Percentiles rank a stretch among this genome's conserved stretches.
Conservation (phyloP, 2,888 invertebrate species). For the Blera fallax region DNA sequence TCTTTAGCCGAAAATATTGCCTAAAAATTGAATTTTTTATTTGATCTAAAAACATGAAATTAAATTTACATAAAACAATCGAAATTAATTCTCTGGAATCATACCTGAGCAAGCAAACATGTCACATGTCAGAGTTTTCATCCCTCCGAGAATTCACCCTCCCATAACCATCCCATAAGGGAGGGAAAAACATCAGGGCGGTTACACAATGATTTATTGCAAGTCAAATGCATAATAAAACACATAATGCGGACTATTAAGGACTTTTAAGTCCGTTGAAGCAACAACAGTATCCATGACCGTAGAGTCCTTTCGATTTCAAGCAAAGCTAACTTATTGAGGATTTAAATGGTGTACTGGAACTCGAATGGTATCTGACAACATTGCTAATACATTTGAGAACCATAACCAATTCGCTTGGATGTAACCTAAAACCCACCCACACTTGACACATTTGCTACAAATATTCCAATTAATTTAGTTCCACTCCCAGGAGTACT, state of each 20-base stretch:
- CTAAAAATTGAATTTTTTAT: background rate
- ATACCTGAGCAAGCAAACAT: background rate
- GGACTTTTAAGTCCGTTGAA: no score
- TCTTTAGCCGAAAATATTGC: background rate
- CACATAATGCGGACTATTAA: no score
- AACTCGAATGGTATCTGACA: no score
- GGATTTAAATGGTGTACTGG: no score
- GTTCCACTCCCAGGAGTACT: background rate
- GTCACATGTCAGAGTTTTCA: background rate
- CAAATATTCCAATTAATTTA: slow-evolving; percentile 26
- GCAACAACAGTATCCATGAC: no score
- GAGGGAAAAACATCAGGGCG: background rate
- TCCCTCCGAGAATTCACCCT: background rate
- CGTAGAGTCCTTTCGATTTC: no score
- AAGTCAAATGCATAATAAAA: background rate
- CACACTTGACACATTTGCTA: slow-evolving; percentile 1
- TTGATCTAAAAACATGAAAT: background rate
- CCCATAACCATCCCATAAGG: background rate
- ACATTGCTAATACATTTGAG: no score
- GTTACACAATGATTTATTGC: background rate
- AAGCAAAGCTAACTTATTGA: no score
- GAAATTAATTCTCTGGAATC: background rate
- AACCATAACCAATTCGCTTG: no score
- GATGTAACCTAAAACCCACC: background rate
- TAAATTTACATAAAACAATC: background rate